Percentiles rank a stretch among this genome's conserved stretches.
These are phyloP conservation scores for Cygnus atratus DNA, from an alignment of 2,113 vertebrate species.

Conservation along the genomic window DNA sequence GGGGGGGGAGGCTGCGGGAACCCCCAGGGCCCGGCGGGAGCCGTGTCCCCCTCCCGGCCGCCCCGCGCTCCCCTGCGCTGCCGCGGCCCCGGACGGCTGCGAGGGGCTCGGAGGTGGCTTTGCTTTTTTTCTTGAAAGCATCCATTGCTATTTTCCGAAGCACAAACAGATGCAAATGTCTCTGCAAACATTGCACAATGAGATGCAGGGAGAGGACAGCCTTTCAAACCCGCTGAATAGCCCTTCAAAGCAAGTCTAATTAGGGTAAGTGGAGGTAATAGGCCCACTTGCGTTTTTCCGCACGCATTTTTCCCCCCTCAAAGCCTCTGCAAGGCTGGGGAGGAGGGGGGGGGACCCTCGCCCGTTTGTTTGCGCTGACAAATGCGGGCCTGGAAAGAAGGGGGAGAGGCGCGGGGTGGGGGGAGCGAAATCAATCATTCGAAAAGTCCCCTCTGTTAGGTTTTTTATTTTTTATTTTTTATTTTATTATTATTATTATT, in stretches of 20 bases:
- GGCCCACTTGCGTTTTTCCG: conserved; percentile 84
- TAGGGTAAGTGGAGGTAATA: conserved; percentile 92
- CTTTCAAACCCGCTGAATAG: conserved; percentile 83
- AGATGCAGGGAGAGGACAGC: conserved; percentile 80
- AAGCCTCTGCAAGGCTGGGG: conserved; percentile 72
- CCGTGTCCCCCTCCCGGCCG: background rate
- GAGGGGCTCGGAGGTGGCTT: conserved; percentile 64
- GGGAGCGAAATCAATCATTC: conserved; percentile 75
- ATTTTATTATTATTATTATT: background rate
- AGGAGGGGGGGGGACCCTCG: conserved; percentile 25
- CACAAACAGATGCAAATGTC: conserved; percentile 97
- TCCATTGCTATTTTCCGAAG: conserved; percentile 76
- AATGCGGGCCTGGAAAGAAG: conserved; percentile 53
- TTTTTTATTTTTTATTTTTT: conserved; percentile 8
- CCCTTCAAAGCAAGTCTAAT: conserved; percentile 90
- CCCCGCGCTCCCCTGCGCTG: background rate
- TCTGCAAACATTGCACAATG: conserved; percentile 87
- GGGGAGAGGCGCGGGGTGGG: background rate
- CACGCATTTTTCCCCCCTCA: conserved; percentile 74
- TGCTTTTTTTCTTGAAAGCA: conserved; percentile 67
- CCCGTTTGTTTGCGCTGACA: conserved; percentile 78
- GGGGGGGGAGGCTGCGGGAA: conserved; percentile 21
- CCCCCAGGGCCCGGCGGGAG: conserved; percentile 54
- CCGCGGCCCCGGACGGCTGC: conserved; percentile 5
- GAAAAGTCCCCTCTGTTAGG: conserved; percentile 52